Conservation (phyloP, 2,797 vertebrate species). For the Enoplosus armatus region DNA sequence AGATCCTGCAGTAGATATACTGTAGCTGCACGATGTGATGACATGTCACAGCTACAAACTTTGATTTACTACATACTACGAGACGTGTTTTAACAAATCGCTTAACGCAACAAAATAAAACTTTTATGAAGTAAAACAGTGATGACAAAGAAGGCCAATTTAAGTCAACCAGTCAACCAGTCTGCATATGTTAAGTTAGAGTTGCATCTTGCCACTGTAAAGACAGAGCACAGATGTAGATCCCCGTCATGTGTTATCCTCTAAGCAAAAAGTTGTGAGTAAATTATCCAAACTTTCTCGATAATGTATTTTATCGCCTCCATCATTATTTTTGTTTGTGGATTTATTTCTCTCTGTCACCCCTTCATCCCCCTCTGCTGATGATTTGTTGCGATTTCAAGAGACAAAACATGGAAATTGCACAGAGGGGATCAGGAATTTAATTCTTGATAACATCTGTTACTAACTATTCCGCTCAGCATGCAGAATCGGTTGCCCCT, state of each 20-base stretch:
- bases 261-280: slow-evolving; percentile 25
- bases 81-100: not conserved
- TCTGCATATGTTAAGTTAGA: not conserved
- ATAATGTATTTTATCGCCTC: slow-evolving; percentile 45
- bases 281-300: slow-evolving; percentile 38
- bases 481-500: slow-evolving; percentile 64
- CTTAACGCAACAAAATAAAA: not conserved
- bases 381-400: slow-evolving; percentile 59
- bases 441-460: slow-evolving; percentile 73
- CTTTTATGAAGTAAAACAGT: not conserved
- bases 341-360: slow-evolving; percentile 47
- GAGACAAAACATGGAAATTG: slow-evolving; percentile 70
- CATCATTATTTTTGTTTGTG: slow-evolving; percentile 48
- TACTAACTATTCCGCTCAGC: slow-evolving; percentile 71
- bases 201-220: not conserved
- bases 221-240: not conserved
- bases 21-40: no score
- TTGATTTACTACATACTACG: not conserved
- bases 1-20: not conserved
- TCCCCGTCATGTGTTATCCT: slow-evolving; percentile 29
- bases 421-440: slow-evolving; percentile 69
- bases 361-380: slow-evolving; percentile 37
- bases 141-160: not conserved
- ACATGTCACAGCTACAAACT: not conserved
- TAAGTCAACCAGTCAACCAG: not conserved